Conservation (phyloP, 2,797 vertebrate genomes). For the Oreochromis grahami region DNA sequence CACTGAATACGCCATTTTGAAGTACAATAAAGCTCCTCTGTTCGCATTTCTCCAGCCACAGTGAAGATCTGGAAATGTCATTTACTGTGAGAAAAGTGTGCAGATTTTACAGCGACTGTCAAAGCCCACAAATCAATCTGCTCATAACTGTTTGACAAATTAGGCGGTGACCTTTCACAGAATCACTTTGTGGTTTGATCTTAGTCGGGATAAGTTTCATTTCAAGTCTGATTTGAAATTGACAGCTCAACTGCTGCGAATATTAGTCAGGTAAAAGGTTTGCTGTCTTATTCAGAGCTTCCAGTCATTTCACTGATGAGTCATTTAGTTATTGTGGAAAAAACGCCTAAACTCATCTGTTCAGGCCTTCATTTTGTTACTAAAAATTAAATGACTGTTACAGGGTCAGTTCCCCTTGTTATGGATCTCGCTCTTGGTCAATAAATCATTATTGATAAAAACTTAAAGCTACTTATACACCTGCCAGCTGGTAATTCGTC, state of each 20-base stretch:
- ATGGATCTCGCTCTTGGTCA: conserved; percentile 28
- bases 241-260: not conserved
- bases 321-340: not conserved
- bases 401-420: conserved; percentile 4
- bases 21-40: conserved; percentile 12
- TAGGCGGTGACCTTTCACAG: conserved; percentile 46
- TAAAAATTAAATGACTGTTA: not conserved
- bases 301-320: not conserved
- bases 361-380: not conserved
- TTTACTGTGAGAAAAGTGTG: conserved; percentile 30
- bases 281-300: not conserved
- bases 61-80: conserved; percentile 44
- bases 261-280: not conserved
- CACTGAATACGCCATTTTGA: conserved; percentile 10
- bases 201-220: not conserved
- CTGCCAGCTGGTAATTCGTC: conserved; percentile 34
- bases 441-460: conserved; percentile 45
- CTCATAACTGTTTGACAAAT: conserved; percentile 36
- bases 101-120: conserved; percentile 27
- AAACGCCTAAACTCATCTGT: not conserved
- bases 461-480: conserved; percentile 35
- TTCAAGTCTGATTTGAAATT: not conserved
- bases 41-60: conserved; percentile 6
- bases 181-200: conserved; percentile 42
- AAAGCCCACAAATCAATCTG: conserved; percentile 36